Conservation (phyloP, 2,888 invertebrate genomes). For the Orchesellides sinensis region DNA sequence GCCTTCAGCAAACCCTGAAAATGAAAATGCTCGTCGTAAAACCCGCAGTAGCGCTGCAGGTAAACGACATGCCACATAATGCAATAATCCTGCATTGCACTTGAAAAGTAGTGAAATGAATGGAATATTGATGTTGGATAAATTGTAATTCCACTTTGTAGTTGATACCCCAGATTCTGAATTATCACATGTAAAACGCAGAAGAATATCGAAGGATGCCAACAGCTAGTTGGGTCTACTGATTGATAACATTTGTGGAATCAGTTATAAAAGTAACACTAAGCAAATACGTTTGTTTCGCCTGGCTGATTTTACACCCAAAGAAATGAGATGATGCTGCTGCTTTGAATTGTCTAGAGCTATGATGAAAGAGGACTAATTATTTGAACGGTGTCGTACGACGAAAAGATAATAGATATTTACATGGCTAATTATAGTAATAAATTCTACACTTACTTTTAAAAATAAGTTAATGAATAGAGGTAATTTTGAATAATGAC, state of each 20-base stretch:
- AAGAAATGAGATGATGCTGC: background rate
- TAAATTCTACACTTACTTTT: constrained; percentile 7
- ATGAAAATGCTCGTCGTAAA: constrained; percentile 73
- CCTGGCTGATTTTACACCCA: background rate
- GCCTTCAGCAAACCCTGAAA: constrained; percentile 58
- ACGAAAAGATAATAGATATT: constrained; percentile 25
- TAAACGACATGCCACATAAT: constrained; percentile 55
- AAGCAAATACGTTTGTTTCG: too few species aligned
- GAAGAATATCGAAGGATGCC: constrained; percentile 71
- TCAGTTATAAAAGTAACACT: too few species aligned
- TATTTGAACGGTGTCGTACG: background rate
- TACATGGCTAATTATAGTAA: constrained; percentile 18
- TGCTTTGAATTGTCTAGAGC: background rate
- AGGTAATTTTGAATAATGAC: constrained; percentile 30
- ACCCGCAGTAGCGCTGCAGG: constrained; percentile 74
- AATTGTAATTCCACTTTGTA: constrained; percentile 25
- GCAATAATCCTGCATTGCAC: background rate
- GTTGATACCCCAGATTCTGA: constrained; percentile 66
- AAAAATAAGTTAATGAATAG: background rate
- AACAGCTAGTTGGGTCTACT: constrained; percentile 62
- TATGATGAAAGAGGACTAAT: background rate
- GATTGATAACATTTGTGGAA: background rate
- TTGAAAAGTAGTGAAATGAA: constrained; percentile 12
- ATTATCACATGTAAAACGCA: constrained; percentile 62
- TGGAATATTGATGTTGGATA: background rate